A percentile compares a stretch with the other conserved stretches of the same genome.
These are phyloP conservation scores for Hozukius guyotensis DNA, from an alignment of 2,797 vertebrate genomes.

Conservation along the genomic window DNA sequence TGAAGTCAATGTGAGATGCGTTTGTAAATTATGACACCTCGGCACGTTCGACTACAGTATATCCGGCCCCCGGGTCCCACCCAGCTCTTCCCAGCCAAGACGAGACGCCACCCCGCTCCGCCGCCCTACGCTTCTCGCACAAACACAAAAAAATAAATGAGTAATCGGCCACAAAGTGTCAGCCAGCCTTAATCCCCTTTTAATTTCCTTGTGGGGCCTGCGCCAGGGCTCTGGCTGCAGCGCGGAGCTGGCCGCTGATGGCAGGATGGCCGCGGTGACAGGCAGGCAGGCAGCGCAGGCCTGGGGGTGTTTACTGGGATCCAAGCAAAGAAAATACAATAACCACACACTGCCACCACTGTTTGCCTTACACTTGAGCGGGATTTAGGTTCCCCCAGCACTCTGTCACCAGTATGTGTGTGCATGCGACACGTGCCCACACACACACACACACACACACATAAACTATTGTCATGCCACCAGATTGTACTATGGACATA, in stretches of 20 bases:
- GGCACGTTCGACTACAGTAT: not conserved
- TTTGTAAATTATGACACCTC: slow-evolving; percentile 19
- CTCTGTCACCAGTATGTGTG: slow-evolving; percentile 67
- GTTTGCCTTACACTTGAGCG: slow-evolving; percentile 98
- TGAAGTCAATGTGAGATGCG: not conserved
- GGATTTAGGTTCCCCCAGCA: slow-evolving; percentile 90
- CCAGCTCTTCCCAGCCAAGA: slow-evolving; percentile 54
- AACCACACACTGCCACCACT: slow-evolving; percentile 93
- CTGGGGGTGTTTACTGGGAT: slow-evolving; percentile 97
- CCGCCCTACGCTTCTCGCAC: slow-evolving; percentile 35
- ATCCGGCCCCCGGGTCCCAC: slow-evolving; percentile 27
- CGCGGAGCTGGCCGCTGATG: slow-evolving; percentile 84
- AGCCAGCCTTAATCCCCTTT: slow-evolving; percentile 89
- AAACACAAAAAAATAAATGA: slow-evolving; percentile 77
- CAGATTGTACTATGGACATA: slow-evolving; percentile 64
- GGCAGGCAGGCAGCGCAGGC: slow-evolving; percentile 90
- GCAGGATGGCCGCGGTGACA: slow-evolving; percentile 89
- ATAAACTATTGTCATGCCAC: slow-evolving; percentile 44
- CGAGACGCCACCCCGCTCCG: slow-evolving; percentile 51
- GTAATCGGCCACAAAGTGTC: slow-evolving; percentile 84
- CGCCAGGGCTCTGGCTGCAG: slow-evolving; percentile 84
- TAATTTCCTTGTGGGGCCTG: slow-evolving; percentile 99
- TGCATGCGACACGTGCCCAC: not conserved
- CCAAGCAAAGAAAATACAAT: slow-evolving; percentile 98
- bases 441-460: not conserved